Conservation (phyloP, 1,140 invertebrate species). For the Anastrepha ludens region DNA sequence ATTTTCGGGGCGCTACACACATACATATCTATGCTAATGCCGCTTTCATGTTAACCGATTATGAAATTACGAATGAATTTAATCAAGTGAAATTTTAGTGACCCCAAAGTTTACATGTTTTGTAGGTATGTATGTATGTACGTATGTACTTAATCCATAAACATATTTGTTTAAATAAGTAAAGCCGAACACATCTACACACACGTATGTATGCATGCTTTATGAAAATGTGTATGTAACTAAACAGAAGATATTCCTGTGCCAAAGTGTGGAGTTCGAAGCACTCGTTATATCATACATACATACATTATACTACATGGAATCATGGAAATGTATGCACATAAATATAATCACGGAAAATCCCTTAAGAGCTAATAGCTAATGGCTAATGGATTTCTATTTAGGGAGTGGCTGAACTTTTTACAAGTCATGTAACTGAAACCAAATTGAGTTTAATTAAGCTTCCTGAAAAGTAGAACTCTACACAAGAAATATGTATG, state of each 20-base stretch:
- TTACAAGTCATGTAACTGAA: background rate
- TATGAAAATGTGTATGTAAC: background rate
- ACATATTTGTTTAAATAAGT: slow-evolving; percentile 19
- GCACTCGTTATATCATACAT: background rate
- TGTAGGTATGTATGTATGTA: background rate
- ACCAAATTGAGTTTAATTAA: background rate
- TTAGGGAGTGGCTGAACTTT: background rate
- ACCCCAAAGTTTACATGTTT: slow-evolving; percentile 31
- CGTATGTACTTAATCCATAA: background rate
- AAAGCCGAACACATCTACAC: background rate
- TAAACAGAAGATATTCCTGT: background rate
- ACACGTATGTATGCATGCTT: background rate
- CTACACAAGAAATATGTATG: background rate
- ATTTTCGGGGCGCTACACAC: background rate
- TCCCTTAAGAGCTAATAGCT: background rate
- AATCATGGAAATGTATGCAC: background rate
- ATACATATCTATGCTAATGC: slow-evolving; percentile 13
- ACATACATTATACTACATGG: background rate
- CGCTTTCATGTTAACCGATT: slow-evolving; percentile 52
- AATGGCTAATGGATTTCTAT: background rate
- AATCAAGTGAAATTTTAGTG: slow-evolving; percentile 46
- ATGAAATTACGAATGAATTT: slow-evolving; percentile 42
- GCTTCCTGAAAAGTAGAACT: background rate
- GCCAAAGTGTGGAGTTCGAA: background rate
- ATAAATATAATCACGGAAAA: background rate